Base-by-base conservation (phyloP, 2,888 invertebrate species). In the Drosophila melanosoma region DNA sequence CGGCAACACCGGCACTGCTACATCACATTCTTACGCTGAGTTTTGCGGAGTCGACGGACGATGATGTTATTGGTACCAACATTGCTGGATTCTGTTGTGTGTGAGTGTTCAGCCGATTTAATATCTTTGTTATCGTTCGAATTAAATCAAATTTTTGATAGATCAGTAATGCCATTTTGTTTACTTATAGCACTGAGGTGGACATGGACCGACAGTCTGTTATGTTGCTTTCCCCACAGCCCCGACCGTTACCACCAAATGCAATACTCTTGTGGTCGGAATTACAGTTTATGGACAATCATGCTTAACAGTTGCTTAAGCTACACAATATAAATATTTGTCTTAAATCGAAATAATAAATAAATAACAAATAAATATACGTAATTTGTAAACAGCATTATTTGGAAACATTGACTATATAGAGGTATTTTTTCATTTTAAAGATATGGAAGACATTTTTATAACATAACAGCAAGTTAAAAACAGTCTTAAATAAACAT, bases 251-350 rank as follows among this genome's bases (percentile, higher is more conserved):
- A 53, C 99, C 99, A 12, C 99, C 99, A 32, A 96, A 97, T 93
- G 97, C 96, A 6, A 94, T 98, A 57, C 94, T 99, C 40, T 93
- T 99, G 52, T 94, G 98, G 33, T 98, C 98, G 0, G 98, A 99
- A 80, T 94, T 99, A 76, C 98, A 98, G 91, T 99, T 98, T 93
- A 98, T 99, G 97, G 99, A 99, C 93, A 97, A 96, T 89, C 97
- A 97, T 74, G 83, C 91, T 32, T 90, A 90, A 72, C 49, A n/a
- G 35, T 36, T 3, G 15, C 15, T n/a, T 57, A 23, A 35, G 15
- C 58, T 49, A 52, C 8, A 20, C 3, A n/a, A 40, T n/a, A 17
- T 5, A 2, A 33, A 20, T 32, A 23, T 35, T 7, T 20, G 12
- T 29, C 11, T 12, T 17, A 32, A 26, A 36, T 33, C 38, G 36